Percentiles rank a stretch among this genome's conserved stretches.
phyloP scores from a whole-genome alignment of 2,797 vertebrate genomes.

The Micrastur ruficollis region DNA sequence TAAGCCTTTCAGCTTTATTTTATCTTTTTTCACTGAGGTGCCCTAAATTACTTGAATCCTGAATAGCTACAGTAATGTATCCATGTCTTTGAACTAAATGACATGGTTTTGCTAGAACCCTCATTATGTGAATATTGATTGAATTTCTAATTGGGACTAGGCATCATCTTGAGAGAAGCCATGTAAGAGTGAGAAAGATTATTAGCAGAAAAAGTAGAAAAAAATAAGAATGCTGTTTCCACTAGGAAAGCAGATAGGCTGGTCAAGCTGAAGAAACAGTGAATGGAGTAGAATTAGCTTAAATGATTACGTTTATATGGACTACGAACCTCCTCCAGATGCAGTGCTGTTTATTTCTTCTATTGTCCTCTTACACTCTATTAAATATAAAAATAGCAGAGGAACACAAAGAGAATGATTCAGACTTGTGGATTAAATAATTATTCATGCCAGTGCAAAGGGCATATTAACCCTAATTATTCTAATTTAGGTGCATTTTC shows the following conservation, averaged over 20 bases:
- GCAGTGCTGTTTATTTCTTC: background rate
- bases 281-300: background rate
- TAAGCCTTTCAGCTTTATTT: slow-evolving; percentile 45
- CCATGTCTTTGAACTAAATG: slow-evolving; percentile 58
- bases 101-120: slow-evolving; percentile 39
- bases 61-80: slow-evolving; percentile 45
- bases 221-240: background rate
- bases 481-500: background rate
- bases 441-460: background rate
- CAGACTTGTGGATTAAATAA: background rate
- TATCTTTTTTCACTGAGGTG: slow-evolving; percentile 33
- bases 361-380: background rate
- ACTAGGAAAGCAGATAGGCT: background rate
- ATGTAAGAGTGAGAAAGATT: background rate
- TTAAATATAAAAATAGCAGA: background rate
- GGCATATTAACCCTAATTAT: background rate
- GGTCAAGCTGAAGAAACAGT: background rate
- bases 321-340: background rate
- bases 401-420: background rate
- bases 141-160: slow-evolving; percentile 50
- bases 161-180: slow-evolving; percentile 11
- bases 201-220: background rate
- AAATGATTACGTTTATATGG: background rate
- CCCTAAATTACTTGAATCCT: slow-evolving; percentile 53
- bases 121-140: slow-evolving; percentile 57